Evolutionary conservation across 2,888 invertebrate species (phyloP).

Genomic region (Diloba caeruleocephala): DNA sequence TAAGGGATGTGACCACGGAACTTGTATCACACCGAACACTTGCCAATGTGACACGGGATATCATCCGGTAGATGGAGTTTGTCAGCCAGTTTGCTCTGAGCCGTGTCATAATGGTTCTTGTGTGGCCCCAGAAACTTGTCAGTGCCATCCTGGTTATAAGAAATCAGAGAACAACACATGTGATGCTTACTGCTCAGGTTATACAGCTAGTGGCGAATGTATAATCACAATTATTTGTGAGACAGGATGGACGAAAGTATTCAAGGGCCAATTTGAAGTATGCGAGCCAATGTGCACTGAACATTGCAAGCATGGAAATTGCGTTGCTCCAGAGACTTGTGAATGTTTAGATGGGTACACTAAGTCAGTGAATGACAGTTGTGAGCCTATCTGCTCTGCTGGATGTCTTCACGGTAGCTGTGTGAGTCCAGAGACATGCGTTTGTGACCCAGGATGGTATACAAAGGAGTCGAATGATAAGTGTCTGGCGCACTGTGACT

Average conservation of each 20-base stretch:
- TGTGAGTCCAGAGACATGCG: slow-evolving; percentile 49
- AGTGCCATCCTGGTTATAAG: slow-evolving; percentile 38
- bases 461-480: slow-evolving; percentile 29
- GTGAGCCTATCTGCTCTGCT: slow-evolving; percentile 52
- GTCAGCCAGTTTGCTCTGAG: slow-evolving; percentile 29
- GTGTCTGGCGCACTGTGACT: slow-evolving; percentile 53
- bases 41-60: slow-evolving; percentile 36
- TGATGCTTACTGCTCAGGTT: slow-evolving; percentile 28
- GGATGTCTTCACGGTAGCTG: slow-evolving; percentile 54
- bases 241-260: slow-evolving; percentile 36
- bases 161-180: slow-evolving; percentile 21
- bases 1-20: slow-evolving; percentile 44
- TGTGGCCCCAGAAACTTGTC: slow-evolving; percentile 39
- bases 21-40: slow-evolving; percentile 43
- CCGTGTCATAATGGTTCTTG: slow-evolving; percentile 31
- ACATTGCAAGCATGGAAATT: slow-evolving; percentile 54
- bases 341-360: slow-evolving; percentile 52
- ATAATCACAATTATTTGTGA: slow-evolving; percentile 31
- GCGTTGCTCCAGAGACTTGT: slow-evolving; percentile 58
- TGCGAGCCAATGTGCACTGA: slow-evolving; percentile 56
- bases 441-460: slow-evolving; percentile 54
- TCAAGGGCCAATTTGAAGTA: slow-evolving; percentile 15
- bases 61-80: slow-evolving; percentile 9
- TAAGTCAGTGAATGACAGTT: slow-evolving; percentile 7
- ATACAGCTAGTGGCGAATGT: slow-evolving; percentile 37